Evolutionary conservation across 2,888 invertebrate genomes (phyloP), one percentile per base, ranked within the genome.

Genomic region (Xanthorhoe spadicearia): DNA sequence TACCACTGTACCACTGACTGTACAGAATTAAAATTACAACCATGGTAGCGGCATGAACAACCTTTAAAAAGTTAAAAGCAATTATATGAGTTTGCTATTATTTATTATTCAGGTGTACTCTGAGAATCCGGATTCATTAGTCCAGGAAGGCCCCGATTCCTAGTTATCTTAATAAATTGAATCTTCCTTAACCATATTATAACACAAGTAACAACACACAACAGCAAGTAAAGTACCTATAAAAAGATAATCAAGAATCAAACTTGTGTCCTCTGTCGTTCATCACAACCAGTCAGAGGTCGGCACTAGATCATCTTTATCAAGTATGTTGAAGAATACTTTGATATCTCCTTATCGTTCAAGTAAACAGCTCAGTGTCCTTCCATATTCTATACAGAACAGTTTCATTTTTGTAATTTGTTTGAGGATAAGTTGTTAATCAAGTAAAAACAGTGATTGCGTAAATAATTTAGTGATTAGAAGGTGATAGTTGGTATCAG

Each of bases 401-500:
- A 15, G 9, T 46, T n/a, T 17, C 9, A 10, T 23, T 28, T 9
- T 54, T 18, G 4, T 35, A 63, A 46, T 46, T 1, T 23, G 23
- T 23, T 4, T 23, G 23, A 4, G 23, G 23, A 23, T 23, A 23
- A 8, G 9, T 23, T 7, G 0, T 32, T 53, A 28, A 43, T 38
- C 23, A 32, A 7, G 15, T 15, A 15, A 48, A 60, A 53, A 49
- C 15, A 13, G 10, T 35, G 54, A 54, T 54, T 61, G 35, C 43
- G 23, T 7, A 15, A 17, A n/a, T 51, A 23, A 10, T 23, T 23
- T 51, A 5, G 23, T 38, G 50, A 57, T 58, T 58, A 32, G 57
- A 9, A 38, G 2, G 58, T 58, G 53, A 53, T 51, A 61, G 52
- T 32, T 61, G 64, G 18, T 54, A 63, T 63, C 62, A 13, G 15